A percentile compares a stretch with the other conserved stretches of the same genome.
These are phyloP conservation scores for Campoplex capitator DNA, from an alignment of 2,888 invertebrate species.

Conservation along the genomic window DNA sequence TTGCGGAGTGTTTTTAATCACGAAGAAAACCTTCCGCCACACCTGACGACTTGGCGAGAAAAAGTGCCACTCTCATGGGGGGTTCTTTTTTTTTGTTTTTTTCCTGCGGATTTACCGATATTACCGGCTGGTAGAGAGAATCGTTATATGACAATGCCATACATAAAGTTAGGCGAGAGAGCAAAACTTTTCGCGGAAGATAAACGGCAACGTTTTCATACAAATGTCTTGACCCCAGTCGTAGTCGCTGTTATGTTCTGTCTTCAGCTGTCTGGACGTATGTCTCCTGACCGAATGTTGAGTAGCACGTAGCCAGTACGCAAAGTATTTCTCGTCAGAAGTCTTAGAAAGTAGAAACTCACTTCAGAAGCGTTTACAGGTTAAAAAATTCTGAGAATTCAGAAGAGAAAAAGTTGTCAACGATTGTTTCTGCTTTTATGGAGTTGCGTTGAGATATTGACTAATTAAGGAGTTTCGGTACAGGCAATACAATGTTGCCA, in stretches of 20 bases:
- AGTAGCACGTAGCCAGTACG: too few species aligned
- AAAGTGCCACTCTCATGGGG: constrained; percentile 22
- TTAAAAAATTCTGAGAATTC: too few species aligned
- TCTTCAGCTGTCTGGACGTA: not conserved
- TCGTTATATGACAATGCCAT: not conserved
- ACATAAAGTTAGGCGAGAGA: constrained; percentile 23
- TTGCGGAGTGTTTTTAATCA: constrained; percentile 57
- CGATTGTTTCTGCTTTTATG: too few species aligned
- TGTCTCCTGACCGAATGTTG: too few species aligned
- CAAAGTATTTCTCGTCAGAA: too few species aligned
- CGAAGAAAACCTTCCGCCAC: constrained; percentile 57
- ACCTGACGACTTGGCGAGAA: constrained; percentile 48
- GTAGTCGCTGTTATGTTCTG: not conserved
- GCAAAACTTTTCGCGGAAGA: constrained; percentile 36
- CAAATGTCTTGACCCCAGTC: constrained; percentile 29
- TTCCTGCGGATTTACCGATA: not conserved
- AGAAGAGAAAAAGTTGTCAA: too few species aligned
- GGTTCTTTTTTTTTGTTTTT: not conserved
- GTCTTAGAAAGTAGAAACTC: too few species aligned
- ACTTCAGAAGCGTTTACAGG: too few species aligned
- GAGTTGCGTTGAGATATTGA: too few species aligned
- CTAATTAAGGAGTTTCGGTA: too few species aligned
- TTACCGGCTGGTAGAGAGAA: not conserved
- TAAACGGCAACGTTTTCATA: constrained; percentile 53
- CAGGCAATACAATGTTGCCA: too few species aligned